Conservation (phyloP, 2,888 invertebrate genomes). For the Drosophila mayaguana region DNA sequence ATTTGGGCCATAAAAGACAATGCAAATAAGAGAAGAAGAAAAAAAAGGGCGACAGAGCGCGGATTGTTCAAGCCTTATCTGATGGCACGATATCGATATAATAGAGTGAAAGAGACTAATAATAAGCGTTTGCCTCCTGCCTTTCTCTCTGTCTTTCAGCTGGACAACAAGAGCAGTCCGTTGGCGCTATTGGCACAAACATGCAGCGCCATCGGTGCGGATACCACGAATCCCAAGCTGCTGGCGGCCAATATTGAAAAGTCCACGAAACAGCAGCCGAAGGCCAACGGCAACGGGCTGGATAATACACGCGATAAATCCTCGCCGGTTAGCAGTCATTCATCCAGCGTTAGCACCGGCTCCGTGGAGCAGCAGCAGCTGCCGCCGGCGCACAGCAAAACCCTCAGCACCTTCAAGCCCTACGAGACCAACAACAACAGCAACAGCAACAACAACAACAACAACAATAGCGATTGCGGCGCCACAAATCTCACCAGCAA, state of each 20-base stretch:
- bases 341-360: constrained; percentile 85
- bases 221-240: constrained; percentile 92
- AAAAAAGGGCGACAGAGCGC: constrained; percentile 35
- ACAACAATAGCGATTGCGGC: constrained; percentile 69
- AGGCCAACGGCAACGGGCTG: constrained; percentile 71
- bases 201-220: constrained; percentile 98
- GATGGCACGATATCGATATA: constrained; percentile 65
- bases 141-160: constrained; percentile 89
- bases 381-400: constrained; percentile 81
- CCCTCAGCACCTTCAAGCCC: constrained; percentile 89
- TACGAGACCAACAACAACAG: constrained; percentile 89
- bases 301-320: constrained; percentile 88
- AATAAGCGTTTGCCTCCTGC: constrained; percentile 77
- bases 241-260: constrained; percentile 91
- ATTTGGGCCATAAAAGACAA: constrained; percentile 51
- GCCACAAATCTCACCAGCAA: constrained; percentile 67
- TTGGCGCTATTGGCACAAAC: constrained; percentile 97
- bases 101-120: constrained; percentile 1
- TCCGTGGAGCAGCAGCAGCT: constrained; percentile 82
- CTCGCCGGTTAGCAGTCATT: constrained; percentile 85
- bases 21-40: constrained; percentile 14
- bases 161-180: constrained; percentile 99
- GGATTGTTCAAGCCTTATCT: constrained; percentile 41
- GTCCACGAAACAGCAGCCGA: constrained; percentile 86
- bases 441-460: constrained; percentile 32